These are phyloP conservation scores for Patella pellucida DNA, from an alignment of 2,888 invertebrate genomes.

Conservation along the genomic window DNA sequence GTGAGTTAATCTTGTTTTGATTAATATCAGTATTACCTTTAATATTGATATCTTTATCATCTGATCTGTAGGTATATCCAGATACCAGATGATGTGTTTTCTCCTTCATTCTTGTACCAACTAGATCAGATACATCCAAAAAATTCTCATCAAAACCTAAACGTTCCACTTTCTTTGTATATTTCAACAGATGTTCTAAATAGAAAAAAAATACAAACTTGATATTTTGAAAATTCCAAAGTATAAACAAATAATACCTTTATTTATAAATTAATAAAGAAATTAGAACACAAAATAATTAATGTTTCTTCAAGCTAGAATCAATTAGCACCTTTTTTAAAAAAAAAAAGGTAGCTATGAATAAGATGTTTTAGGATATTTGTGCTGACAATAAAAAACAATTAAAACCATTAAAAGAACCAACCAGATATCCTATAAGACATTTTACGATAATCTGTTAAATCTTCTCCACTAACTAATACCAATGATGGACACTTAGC, in stretches of 20 bases:
- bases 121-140: conserved; percentile 82
- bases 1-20: background rate
- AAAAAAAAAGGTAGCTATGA: background rate
- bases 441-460: conserved; percentile 83
- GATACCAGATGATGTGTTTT: background rate
- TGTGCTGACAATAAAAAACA: background rate
- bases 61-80: background rate
- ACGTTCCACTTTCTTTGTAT: conserved; percentile 83
- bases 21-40: background rate
- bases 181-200: conserved; percentile 77
- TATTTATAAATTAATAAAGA: no score
- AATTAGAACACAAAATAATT: no score
- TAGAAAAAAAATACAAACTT: conserved; percentile 9
- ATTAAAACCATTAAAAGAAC: conserved; percentile 5
- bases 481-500: conserved; percentile 82
- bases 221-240: no score
- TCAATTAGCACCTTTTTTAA: no score
- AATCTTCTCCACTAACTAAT: conserved; percentile 86
- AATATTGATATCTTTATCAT: background rate
- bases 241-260: no score
- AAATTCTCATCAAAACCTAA: conserved; percentile 89
- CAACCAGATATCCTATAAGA: conserved; percentile 81
- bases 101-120: conserved; percentile 70
- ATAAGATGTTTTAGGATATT: background rate
- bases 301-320: no score